Evolutionary conservation across 2,113 vertebrate genomes (phyloP).

Genomic region (Tychaedon coryphoeus): DNA sequence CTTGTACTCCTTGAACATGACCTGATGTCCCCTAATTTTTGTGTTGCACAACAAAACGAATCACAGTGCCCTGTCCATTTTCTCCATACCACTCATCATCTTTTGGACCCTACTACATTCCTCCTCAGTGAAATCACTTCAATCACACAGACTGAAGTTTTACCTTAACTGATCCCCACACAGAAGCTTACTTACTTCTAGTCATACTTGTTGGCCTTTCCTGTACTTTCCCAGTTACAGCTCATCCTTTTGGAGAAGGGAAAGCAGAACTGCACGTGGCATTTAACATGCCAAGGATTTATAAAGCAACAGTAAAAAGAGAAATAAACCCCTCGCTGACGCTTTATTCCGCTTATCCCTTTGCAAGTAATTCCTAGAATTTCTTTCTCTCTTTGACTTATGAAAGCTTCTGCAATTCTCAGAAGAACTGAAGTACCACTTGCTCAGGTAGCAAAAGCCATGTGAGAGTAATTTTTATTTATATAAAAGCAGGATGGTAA

Average conservation of each 20-base stretch:
- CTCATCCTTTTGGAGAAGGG: not conserved
- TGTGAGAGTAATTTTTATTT: not conserved
- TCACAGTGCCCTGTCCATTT: not conserved
- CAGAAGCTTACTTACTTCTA: not conserved
- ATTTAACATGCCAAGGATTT: not conserved
- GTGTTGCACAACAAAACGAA: not conserved
- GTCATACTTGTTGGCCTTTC: not conserved
- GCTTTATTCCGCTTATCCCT: not conserved
- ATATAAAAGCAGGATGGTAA: not conserved
- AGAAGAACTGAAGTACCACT: not conserved
- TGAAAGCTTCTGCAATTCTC: not conserved
- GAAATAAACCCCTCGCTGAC: rapidly evolving
- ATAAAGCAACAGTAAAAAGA: not conserved
- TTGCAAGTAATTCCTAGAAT: not conserved
- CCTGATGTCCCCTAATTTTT: not conserved
- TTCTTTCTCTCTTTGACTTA: not conserved
- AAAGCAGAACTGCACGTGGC: not conserved
- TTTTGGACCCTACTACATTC: not conserved
- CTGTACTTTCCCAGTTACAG: not conserved
- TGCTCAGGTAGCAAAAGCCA: not conserved
- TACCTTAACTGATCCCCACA: not conserved
- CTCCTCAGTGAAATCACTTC: not conserved
- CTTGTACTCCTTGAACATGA: not conserved
- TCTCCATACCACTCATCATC: not conserved
- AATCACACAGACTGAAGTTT: not conserved